Evolutionary conservation across 1,140 invertebrate genomes (phyloP).

Genomic region (Drosophila obscura): DNA sequence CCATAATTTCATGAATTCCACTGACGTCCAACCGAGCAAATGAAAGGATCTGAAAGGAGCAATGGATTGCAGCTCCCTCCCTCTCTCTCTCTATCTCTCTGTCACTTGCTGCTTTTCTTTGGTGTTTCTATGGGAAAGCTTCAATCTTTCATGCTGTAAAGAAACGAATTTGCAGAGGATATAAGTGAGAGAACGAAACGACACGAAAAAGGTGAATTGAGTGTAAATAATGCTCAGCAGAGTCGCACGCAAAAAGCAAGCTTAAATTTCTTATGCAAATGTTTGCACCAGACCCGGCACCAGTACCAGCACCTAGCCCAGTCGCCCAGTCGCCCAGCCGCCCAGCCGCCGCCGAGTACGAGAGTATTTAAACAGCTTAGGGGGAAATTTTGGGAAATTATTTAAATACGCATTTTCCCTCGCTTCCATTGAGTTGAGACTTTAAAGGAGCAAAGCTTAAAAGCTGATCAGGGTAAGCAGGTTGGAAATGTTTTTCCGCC

Average conservation of each 20-base stretch:
- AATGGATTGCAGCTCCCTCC: no score
- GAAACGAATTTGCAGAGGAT: conserved; percentile 15
- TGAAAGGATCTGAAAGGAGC: no score
- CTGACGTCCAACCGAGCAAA: no score
- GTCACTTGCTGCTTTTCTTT: neutral
- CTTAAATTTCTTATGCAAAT: conserved; percentile 47
- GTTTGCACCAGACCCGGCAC: neutral
- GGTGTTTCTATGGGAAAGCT: neutral
- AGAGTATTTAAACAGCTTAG: no score
- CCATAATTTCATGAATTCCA: no score
- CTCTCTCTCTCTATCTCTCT: neutral
- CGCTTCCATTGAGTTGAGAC: no score
- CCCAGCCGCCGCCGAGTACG: no score
- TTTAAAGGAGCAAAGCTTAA: no score
- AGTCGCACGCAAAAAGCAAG: conserved; percentile 1
- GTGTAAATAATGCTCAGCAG: conserved; percentile 54
- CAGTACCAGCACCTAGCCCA: no score
- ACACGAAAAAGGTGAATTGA: conserved; percentile 48
- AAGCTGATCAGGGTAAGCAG: conserved; percentile 1
- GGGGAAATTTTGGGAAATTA: no score
- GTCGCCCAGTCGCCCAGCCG: no score
- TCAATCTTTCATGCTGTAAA: conserved; percentile 41
- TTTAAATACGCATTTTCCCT: no score
- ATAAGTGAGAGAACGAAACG: conserved; percentile 1
- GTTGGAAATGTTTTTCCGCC: neutral